phyloP scores from a whole-genome alignment of 2,797 vertebrate genomes.

The Neopelma chrysocephalum region DNA sequence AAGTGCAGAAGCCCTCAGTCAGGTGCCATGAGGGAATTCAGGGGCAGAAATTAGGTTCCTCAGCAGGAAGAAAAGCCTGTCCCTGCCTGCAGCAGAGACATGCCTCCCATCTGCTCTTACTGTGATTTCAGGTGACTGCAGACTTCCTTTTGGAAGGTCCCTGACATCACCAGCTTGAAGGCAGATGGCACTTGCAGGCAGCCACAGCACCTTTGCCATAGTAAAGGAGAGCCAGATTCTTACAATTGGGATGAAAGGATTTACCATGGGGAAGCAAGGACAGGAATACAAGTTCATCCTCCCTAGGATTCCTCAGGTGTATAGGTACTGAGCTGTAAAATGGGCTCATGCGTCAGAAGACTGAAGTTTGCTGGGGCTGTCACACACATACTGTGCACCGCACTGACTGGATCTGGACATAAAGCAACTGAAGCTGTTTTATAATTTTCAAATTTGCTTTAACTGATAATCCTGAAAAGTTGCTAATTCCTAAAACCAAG shows the following conservation, averaged over 20 bases:
- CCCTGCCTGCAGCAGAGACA: neutral
- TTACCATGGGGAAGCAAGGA: neutral
- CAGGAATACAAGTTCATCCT: neutral
- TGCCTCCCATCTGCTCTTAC: constrained; percentile 29
- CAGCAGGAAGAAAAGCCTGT: neutral
- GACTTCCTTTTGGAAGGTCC: constrained; percentile 28
- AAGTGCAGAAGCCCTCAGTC: neutral
- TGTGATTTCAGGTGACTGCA: neutral
- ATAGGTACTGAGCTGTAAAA: neutral
- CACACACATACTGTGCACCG: neutral
- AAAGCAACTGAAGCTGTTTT: neutral
- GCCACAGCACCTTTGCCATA: neutral
- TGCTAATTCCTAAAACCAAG: neutral
- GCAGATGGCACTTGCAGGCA: constrained; percentile 37
- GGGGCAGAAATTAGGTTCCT: neutral
- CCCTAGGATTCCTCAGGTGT: neutral
- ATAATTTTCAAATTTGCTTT: neutral
- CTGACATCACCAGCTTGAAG: constrained; percentile 23
- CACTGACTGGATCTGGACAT: neutral
- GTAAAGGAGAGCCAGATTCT: neutral
- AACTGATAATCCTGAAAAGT: neutral
- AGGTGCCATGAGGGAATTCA: neutral
- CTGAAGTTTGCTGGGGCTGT: neutral
- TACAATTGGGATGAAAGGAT: neutral
- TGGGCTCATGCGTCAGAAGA: neutral